phyloP scores from a whole-genome alignment of 1,140 invertebrate species.

The Penaeus chinensis region DNA sequence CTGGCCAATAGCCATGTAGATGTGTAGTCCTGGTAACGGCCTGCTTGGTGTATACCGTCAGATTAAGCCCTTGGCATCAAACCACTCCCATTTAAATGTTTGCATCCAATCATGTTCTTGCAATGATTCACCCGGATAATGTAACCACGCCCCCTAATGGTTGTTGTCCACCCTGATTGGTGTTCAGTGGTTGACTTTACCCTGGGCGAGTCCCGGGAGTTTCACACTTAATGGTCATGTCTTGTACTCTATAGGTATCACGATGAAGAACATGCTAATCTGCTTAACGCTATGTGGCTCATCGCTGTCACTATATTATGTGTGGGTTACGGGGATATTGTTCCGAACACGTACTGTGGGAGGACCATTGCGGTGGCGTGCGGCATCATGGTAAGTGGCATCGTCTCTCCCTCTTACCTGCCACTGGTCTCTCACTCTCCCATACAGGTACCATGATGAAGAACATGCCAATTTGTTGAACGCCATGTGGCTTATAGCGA shows the following conservation, averaged over 20 bases:
- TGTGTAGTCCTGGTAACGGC: slow-evolving; percentile 60
- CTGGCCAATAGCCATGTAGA: slow-evolving; percentile 59
- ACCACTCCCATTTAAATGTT: slow-evolving; percentile 58
- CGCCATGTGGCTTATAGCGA: slow-evolving; percentile 99
- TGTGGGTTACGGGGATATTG: slow-evolving; percentile 87
- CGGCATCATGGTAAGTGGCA: slow-evolving; percentile 89
- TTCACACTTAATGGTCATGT: slow-evolving; percentile 62
- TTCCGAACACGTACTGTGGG: slow-evolving; percentile 94
- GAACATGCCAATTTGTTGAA: slow-evolving; percentile 97
- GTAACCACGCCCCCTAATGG: slow-evolving; percentile 50
- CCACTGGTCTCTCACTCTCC: slow-evolving; percentile 59
- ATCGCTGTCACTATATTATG: slow-evolving; percentile 88
- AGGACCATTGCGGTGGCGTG: slow-evolving; percentile 89
- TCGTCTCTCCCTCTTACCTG: slow-evolving; percentile 40
- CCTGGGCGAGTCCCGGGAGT: slow-evolving; percentile 45
- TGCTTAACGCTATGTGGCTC: slow-evolving; percentile 93
- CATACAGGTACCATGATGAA: slow-evolving; percentile 90
- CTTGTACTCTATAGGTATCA: slow-evolving; percentile 76
- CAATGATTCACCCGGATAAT: slow-evolving; percentile 58
- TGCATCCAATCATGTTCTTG: slow-evolving; percentile 63
- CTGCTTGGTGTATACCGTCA: slow-evolving; percentile 62
- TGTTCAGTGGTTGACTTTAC: slow-evolving; percentile 62
- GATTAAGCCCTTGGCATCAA: slow-evolving; percentile 58
- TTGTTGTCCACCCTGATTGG: slow-evolving; percentile 62
- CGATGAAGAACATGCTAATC: slow-evolving; percentile 88